Base-by-base conservation (phyloP, 2,113 vertebrate species). In the Archilochus colubris region DNA sequence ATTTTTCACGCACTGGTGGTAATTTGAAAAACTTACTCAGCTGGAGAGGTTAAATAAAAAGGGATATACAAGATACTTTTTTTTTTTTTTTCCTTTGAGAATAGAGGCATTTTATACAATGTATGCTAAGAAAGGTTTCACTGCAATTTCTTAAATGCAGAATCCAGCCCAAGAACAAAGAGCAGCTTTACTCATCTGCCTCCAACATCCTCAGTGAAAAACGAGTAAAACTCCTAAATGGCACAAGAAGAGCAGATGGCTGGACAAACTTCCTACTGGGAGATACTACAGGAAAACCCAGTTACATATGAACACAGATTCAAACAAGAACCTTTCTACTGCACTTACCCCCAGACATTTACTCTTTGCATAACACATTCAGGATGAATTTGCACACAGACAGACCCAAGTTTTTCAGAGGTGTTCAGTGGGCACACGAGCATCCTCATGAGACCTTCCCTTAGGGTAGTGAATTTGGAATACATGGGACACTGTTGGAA, bases 51-150 rank as follows among this genome's bases (percentile, higher is more conserved):
- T 86, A 30, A 68, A 7, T 40, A 54, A 82, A 82, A 91, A 83
- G 22, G 14, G 18, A 63, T 63, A 17, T 63, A 67, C 67, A 50
- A 57, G 15, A 53, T 4, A 12, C 6, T 0, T 0, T 6, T 31
- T 40, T 15, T 20, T 20, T 44, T 74, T 48, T 82, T 66, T 63
- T 5, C 6, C 62, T 53, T 64, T 22, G 64, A 40, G 16, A 86
- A 72, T 1, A 61, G 10, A 72, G 10, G 3, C 7, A 40, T 62
- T 85, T 79, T 36, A 94, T 0, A 0, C 15, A 82, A 82, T 17
- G 69, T 3, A 72, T 1, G 0, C 38, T 11, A 6, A 73, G 38
- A 36, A 73, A n/a, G 28, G 16, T 16, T 89, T 73, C 20, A n/a
- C 31, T 55, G 16, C 0, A 6, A 25, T 48, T 53, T 59, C 81